These are phyloP conservation scores for Drosophila sp. DNA, from an alignment of 1,140 invertebrate genomes.

Conservation along the genomic window DNA sequence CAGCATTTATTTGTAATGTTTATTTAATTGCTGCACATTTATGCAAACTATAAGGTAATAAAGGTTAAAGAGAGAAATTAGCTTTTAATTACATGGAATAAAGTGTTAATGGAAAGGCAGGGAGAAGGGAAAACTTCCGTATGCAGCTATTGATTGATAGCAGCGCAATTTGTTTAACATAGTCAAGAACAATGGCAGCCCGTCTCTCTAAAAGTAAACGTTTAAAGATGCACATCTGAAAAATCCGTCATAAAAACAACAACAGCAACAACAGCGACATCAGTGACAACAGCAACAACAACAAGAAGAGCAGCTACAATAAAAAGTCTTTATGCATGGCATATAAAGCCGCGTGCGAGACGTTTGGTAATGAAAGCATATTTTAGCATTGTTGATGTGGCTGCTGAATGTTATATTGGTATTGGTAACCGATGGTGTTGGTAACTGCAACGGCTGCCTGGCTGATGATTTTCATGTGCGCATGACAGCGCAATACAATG, in stretches of 20 bases:
- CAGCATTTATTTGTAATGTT: conserved; percentile 16
- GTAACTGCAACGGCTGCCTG: conserved; percentile 22
- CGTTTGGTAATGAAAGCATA: conserved; percentile 82
- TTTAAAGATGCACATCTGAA: conserved; percentile 25
- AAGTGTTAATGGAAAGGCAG: conserved; percentile 11
- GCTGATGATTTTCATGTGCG: conserved; percentile 77
- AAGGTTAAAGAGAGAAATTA: conserved; percentile 7
- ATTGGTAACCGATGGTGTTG: conserved; percentile 2
- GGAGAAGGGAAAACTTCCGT: conserved; percentile 48
- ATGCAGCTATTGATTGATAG: conserved; percentile 47
- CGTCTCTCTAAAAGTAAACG: conserved; percentile 7
- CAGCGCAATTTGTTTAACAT: conserved; percentile 52
- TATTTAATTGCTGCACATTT: conserved; percentile 25
- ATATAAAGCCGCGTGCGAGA: conserved; percentile 47
- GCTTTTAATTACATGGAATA: conserved; percentile 50
- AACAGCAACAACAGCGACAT: conserved; percentile 9
- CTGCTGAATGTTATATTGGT: conserved; percentile 28
- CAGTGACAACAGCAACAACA: conserved; percentile 16
- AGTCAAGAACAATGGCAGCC: conserved; percentile 34
- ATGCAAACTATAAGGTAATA: conserved; percentile 11
- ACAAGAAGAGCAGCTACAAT: conserved; percentile 3
- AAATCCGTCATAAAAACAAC: conserved; percentile 30
- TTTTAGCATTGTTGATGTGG: conserved; percentile 69
- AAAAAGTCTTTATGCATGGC: conserved; percentile 61
- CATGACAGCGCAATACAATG: conserved; percentile 82